phyloP scores from a whole-genome alignment of 2,888 invertebrate genomes.

The Euphydryas editha region DNA sequence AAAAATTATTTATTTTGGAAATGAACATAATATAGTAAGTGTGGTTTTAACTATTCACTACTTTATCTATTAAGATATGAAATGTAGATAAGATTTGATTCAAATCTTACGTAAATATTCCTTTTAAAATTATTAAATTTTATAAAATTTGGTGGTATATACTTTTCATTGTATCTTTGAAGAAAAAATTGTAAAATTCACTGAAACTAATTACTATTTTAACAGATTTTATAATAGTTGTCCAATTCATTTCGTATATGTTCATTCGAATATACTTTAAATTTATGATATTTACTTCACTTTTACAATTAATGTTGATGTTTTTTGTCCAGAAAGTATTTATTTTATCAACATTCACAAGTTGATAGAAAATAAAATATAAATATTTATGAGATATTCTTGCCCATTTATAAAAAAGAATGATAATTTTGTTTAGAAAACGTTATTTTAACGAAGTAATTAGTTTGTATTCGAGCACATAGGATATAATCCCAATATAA shows the following conservation, averaged over 20 bases:
- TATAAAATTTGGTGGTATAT: neutral
- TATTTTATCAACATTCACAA: neutral
- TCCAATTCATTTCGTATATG: neutral
- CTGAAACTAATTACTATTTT: neutral
- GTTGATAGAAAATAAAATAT: conserved; percentile 8
- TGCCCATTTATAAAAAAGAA: conserved; percentile 9
- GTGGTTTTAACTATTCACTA: conserved; percentile 7
- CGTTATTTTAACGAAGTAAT: neutral
- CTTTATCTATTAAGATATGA: conserved; percentile 10
- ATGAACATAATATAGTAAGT: neutral
- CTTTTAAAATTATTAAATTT: neutral
- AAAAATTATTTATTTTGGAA: too few species aligned
- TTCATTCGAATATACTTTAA: neutral
- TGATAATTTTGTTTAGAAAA: neutral
- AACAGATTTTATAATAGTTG: neutral
- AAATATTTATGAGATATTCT: conserved; percentile 5
- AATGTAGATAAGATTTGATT: neutral
- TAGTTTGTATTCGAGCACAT: neutral
- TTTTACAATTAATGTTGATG: neutral
- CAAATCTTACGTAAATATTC: neutral
- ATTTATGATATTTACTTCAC: neutral
- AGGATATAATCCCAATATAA: neutral
- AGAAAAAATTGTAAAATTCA: neutral
- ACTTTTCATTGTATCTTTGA: neutral
- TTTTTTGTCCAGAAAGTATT: too few species aligned